Percentiles rank a stretch among this genome's conserved stretches.
Evolutionary conservation across 2,797 vertebrate species (phyloP).

Genomic region (Sternotherus odoratus): DNA sequence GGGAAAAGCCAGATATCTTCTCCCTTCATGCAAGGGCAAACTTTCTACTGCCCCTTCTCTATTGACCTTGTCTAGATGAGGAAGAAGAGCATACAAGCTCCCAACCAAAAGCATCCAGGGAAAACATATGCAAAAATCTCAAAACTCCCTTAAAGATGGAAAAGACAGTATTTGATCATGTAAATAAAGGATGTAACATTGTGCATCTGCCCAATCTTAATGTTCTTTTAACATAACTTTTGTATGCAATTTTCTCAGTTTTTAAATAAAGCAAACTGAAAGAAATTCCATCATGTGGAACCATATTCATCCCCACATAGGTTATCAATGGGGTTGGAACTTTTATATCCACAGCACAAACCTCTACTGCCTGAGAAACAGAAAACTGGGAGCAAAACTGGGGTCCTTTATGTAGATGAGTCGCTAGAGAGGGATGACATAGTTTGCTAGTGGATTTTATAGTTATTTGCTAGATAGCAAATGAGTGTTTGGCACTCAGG

Average conservation of each 20-base stretch:
- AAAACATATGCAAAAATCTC: not conserved
- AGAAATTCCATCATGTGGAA: not conserved
- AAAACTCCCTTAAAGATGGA: not conserved
- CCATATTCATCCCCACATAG: not conserved
- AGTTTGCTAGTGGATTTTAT: not conserved
- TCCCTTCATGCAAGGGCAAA: not conserved
- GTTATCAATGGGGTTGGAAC: not conserved
- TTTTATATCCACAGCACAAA: not conserved
- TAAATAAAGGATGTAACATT: not conserved
- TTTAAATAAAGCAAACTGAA: not conserved
- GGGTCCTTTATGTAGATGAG: not conserved
- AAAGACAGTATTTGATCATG: not conserved
- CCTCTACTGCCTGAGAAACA: not conserved
- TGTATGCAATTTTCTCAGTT: not conserved
- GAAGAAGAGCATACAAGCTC: not conserved
- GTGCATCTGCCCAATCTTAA: not conserved
- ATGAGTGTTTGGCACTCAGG: not conserved
- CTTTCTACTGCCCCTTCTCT: not conserved
- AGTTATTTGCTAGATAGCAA: not conserved
- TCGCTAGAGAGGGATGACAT: not conserved
- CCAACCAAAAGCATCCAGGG: not conserved
- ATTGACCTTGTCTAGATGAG: not conserved
- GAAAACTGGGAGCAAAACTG: not conserved
- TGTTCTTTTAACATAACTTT: not conserved
- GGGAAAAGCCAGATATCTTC: not conserved